phyloP scores from a whole-genome alignment of 2,797 vertebrate species.

The Adelosebastes latens region DNA sequence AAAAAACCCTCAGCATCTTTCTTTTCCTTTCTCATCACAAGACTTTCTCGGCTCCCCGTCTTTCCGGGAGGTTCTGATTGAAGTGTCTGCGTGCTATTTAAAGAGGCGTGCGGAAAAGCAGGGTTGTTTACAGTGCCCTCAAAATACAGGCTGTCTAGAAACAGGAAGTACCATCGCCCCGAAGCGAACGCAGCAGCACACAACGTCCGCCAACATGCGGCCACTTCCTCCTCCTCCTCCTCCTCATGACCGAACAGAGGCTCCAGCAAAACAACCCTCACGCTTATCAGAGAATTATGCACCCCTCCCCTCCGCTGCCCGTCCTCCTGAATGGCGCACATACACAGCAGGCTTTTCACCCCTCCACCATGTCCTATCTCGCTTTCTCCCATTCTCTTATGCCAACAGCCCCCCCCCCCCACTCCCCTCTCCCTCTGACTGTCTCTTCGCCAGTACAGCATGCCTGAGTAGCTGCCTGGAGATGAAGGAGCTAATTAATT shows the following conservation, averaged over 20 bases:
- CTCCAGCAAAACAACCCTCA: slow-evolving; percentile 79
- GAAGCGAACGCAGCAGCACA: slow-evolving; percentile 54
- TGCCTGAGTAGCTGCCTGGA: slow-evolving; percentile 85
- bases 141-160: slow-evolving; percentile 76
- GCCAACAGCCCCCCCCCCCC: slow-evolving; percentile 32
- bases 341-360: slow-evolving; percentile 79
- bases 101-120: slow-evolving; percentile 64
- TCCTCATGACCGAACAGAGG: slow-evolving; percentile 62
- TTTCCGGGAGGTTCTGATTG: slow-evolving; percentile 58
- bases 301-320: slow-evolving; percentile 63
- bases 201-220: slow-evolving; percentile 61
- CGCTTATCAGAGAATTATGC: slow-evolving; percentile 82
- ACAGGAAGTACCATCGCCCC: slow-evolving; percentile 78
- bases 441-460: slow-evolving; percentile 74
- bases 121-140: slow-evolving; percentile 72
- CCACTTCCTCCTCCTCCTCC: slow-evolving; percentile 66
- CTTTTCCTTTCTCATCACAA: slow-evolving; percentile 6
- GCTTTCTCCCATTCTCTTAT: slow-evolving; percentile 66
- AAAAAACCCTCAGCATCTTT: background rate
- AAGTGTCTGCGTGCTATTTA: slow-evolving; percentile 76
- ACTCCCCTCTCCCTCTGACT: slow-evolving; percentile 20
- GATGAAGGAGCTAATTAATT: slow-evolving; percentile 90
- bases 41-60: slow-evolving; percentile 29
- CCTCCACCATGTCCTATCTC: slow-evolving; percentile 70
- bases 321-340: slow-evolving; percentile 76